Base-by-base conservation (phyloP, 2,113 vertebrate genomes). In the Thryonomys swinderianus region DNA sequence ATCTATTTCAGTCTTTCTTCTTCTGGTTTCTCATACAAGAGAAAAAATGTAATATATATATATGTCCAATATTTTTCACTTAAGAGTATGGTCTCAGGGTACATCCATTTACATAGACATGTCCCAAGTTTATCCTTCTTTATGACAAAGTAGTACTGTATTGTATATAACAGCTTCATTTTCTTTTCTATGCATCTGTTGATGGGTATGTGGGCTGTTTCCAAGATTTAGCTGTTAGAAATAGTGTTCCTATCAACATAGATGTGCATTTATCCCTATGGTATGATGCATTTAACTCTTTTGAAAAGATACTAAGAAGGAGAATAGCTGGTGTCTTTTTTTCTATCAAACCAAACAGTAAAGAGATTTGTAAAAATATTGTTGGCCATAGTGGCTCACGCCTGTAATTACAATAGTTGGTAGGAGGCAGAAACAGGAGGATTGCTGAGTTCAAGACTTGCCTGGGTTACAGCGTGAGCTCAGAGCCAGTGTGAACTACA, bases 291-390 rank as follows among this genome's bases (percentile, higher is more conserved):
- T n/a, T n/a, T n/a, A n/a, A n/a, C n/a, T n/a, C 30, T 66, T 64
- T 66, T 66, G 62, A 12, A 30, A 66, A 66, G 57, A 34, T 16
- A 66, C 30, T 13, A 66, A 32, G 30, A 66, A 66, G 62, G 30
- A 34, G 30, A 66, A 34, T 66, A 66, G 62, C 62, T 34, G 30
- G 32, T 34, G 30, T 66, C 62, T 13, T 64, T 27, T 64, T 32
- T 64, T 64, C 62, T 66, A 32, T 66, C 34, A 66, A 16, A 66
- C 13, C 30, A 66, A 30, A 32, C 23, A 69, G 66, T 84, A 88
- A 92, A 69, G 42, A 73, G 32, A 73, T 27, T 74, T 85, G 18
- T 64, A 84, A 89, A 93, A 87, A 90, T 71, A n/a, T n/a, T n/a
- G n/a, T n/a, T n/a, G n/a, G n/a, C n/a, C n/a, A n/a, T n/a, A n/a